phyloP scores from a whole-genome alignment of 2,797 vertebrate genomes.

The Tamandua tetradactyla region DNA sequence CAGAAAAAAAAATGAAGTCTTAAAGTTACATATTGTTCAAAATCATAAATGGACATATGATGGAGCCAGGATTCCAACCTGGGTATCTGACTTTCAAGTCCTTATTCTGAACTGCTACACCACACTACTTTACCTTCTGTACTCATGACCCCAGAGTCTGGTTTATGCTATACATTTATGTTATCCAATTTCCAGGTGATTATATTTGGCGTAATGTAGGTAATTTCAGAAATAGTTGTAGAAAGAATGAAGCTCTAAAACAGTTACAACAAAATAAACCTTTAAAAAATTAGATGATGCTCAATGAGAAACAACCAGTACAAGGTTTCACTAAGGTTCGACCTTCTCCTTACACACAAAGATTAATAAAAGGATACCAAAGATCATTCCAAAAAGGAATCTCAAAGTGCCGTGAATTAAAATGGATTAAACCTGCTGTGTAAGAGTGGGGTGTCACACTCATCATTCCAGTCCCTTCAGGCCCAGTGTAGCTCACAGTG shows the following conservation, averaged over 20 bases:
- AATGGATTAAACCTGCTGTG: not conserved
- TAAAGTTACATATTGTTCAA: not conserved
- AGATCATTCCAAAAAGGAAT: not conserved
- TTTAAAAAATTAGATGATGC: not conserved
- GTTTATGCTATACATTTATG: not conserved
- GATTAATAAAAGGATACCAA: not conserved
- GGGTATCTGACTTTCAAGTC: not conserved
- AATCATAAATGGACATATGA: not conserved
- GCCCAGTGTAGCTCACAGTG: not conserved
- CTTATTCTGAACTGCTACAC: not conserved
- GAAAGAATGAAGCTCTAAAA: not conserved
- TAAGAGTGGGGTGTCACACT: not conserved
- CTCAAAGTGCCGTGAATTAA: not conserved
- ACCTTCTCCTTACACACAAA: not conserved
- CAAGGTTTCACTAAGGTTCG: not conserved
- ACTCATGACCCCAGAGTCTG: not conserved
- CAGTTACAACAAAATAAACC: not conserved
- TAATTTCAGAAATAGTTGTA: conserved; percentile 22
- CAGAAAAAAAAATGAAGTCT: not conserved
- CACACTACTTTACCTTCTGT: not conserved
- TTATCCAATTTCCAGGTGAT: not conserved
- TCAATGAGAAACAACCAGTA: not conserved
- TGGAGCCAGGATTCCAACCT: not conserved
- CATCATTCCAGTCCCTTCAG: not conserved
- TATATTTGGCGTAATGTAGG: not conserved